phyloP scores from a whole-genome alignment of 2,113 vertebrate genomes.

The Crotalus helleri region DNA sequence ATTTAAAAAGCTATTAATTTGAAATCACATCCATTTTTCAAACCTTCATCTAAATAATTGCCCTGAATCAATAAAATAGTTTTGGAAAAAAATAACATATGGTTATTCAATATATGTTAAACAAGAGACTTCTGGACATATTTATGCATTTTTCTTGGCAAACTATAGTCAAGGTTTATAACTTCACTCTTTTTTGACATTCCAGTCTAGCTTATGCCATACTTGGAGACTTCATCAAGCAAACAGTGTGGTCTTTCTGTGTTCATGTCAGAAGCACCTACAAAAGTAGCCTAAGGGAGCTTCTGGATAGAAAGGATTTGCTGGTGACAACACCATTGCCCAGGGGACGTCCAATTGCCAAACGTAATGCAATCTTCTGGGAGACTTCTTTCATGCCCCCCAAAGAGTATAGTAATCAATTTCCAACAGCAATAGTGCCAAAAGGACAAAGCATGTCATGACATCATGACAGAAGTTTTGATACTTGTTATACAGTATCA shows the following conservation, averaged over 20 bases:
- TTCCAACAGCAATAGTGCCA: neutral
- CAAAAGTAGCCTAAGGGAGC: neutral
- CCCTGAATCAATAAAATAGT: neutral
- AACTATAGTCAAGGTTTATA: neutral
- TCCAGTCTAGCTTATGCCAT: neutral
- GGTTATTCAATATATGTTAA: neutral
- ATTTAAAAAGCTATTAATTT: neutral
- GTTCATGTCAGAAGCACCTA: neutral
- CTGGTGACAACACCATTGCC: neutral
- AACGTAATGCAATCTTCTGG: neutral
- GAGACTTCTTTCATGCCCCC: neutral
- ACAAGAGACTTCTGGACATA: neutral
- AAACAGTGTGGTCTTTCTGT: neutral
- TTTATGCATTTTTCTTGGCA: neutral
- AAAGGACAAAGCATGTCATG: neutral
- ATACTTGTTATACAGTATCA: neutral
- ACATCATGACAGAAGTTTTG: neutral
- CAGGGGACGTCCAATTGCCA: neutral
- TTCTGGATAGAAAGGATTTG: neutral
- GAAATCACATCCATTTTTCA: neutral
- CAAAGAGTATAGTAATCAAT: neutral
- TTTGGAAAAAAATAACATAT: neutral
- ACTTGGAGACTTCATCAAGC: neutral
- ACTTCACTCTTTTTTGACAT: neutral
- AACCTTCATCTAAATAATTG: neutral